Percentiles rank a stretch among this genome's conserved stretches.
These are phyloP conservation scores for Plestiodon gilberti DNA, from an alignment of 2,113 vertebrate species.

Conservation along the genomic window DNA sequence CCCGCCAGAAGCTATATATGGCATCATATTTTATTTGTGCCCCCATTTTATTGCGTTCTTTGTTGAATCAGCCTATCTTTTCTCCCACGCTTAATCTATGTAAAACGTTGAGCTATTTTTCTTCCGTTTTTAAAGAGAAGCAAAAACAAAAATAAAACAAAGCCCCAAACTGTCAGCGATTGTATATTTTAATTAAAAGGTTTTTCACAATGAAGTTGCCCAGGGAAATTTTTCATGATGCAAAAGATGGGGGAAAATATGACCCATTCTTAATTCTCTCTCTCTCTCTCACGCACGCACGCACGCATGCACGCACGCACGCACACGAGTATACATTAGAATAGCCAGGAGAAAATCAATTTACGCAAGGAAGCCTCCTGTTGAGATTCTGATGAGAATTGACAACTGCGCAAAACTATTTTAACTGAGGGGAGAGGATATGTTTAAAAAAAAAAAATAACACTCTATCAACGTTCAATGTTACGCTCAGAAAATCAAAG, in stretches of 20 bases:
- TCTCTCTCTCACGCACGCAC: background rate
- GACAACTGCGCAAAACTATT: slow-evolving; percentile 67
- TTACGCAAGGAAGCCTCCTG: slow-evolving; percentile 48
- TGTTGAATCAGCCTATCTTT: slow-evolving; percentile 20
- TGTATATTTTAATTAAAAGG: slow-evolving; percentile 30
- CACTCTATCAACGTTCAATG: background rate
- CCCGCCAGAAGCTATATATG: slow-evolving; percentile 40
- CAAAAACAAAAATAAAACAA: background rate
- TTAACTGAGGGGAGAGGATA: slow-evolving; percentile 45
- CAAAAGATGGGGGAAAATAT: slow-evolving; percentile 49
- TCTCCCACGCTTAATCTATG: slow-evolving; percentile 42
- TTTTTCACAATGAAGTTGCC: slow-evolving; percentile 42
- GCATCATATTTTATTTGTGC: slow-evolving; percentile 28
- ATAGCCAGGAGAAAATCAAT: slow-evolving; percentile 60
- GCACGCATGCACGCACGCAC: background rate
- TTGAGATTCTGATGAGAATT: slow-evolving; percentile 64
- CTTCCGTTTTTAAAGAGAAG: background rate
- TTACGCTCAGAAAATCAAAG: background rate
- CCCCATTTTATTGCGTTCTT: slow-evolving; percentile 41
- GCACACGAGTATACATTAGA: slow-evolving; percentile 45
- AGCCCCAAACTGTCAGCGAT: background rate
- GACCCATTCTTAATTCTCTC: background rate
- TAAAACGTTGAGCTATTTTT: background rate
- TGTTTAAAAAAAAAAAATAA: background rate
- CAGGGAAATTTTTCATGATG: slow-evolving; percentile 57